Base-by-base conservation (phyloP, 2,888 invertebrate species). In the Liposcelis brunnea region DNA sequence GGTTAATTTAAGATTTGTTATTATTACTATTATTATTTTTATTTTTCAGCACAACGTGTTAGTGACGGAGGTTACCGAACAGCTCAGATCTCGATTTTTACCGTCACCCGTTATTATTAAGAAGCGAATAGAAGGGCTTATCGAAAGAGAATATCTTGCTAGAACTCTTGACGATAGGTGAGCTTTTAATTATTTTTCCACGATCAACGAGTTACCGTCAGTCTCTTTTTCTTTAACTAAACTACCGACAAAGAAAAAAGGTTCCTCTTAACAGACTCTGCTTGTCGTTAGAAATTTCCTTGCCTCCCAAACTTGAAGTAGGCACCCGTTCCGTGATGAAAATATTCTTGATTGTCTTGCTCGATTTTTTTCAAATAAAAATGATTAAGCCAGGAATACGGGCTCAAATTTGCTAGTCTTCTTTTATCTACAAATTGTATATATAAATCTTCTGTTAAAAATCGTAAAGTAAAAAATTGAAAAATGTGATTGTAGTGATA, bases 91-190 rank as follows among this genome's bases (percentile, higher is more conserved):
- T 56, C 79, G 98, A 61, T 98, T 99, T 76, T 75, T 94, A 67
- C 97, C 98, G 51, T 91, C 91, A 56, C 97, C 97, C 45, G 89
- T 90, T 55, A 84, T 95, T 55, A 97, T 99, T 63, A 99, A 99
- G 72, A 95, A 97, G 67, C 80, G 98, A 64, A 97, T 98, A 68
- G 98, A 99, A 71, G 93, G 94, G 50, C 78, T 99, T 59, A 98
- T 98, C 64, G 98, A 98, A 69, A 75, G 98, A 55, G 98, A 99
- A 70, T 98, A 98, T 71, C 74, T 99, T 61, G 90, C 93, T 54
- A 80, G 98, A 66, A 93, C 94, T 61, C 84, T 90, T 48, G 91
- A 94, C 68, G 97, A 99, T 74, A 77, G 86, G 66, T 65, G 55
- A 49, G 54, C 34, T 50, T 15, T 10, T 37, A 3, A 10, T 43